Evolutionary conservation across 2,888 invertebrate species (phyloP).

Genomic region (Onchidella celtica): DNA sequence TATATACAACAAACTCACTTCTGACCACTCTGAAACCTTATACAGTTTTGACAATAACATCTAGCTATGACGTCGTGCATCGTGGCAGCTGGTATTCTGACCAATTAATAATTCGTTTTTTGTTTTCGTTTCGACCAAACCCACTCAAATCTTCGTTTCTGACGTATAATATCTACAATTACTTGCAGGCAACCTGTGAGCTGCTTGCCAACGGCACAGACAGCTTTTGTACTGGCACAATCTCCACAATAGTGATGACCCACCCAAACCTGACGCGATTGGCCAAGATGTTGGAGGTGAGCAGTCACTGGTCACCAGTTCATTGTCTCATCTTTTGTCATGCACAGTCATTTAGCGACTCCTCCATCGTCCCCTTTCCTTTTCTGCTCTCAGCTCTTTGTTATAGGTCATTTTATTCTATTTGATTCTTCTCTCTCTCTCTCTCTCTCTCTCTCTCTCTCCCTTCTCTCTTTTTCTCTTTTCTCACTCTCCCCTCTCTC

Average conservation of each 20-base stretch:
- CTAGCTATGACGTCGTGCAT: too few species aligned
- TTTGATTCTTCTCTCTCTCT: conserved; percentile 2
- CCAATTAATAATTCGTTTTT: too few species aligned
- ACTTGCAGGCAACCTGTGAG: too few species aligned
- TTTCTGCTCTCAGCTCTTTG: background rate
- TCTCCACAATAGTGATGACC: conserved; percentile 57
- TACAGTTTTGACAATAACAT: too few species aligned
- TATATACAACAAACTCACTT: too few species aligned
- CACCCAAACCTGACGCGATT: conserved; percentile 59
- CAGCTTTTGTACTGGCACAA: conserved; percentile 62
- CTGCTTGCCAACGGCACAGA: too few species aligned
- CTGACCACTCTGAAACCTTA: too few species aligned
- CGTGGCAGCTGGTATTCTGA: too few species aligned
- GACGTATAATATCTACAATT: too few species aligned
- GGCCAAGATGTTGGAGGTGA: conserved; percentile 36
- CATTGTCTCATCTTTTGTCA: too few species aligned
- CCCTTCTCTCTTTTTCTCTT: background rate
- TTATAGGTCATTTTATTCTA: background rate
- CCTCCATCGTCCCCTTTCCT: background rate
- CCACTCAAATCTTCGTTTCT: too few species aligned
- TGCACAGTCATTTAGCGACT: background rate
- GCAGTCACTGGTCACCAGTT: background rate
- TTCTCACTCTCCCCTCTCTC: background rate
- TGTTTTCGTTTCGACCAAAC: too few species aligned
- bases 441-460: conserved; percentile 12